These are phyloP conservation scores for Bursaphelenchus okinawaensis DNA, from an alignment of 2,888 invertebrate species.

Conservation along the genomic window DNA sequence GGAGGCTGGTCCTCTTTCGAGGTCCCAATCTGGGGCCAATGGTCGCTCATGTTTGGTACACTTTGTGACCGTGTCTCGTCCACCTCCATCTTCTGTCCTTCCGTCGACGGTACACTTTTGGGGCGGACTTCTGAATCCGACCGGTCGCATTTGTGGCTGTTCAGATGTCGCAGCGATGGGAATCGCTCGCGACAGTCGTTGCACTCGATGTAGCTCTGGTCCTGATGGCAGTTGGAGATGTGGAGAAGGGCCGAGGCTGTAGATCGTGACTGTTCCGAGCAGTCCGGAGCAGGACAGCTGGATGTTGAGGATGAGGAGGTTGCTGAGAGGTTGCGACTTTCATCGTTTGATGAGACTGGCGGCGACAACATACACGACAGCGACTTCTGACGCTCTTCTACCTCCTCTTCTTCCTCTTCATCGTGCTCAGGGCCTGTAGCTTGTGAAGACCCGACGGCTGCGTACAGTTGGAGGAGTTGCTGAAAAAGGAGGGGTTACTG, in stretches of 20 bases:
- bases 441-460: conserved; percentile 9
- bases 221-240: neutral
- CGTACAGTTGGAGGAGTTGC: conserved; percentile 15
- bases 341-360: conserved; percentile 6
- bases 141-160: conserved; percentile 2
- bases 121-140: neutral
- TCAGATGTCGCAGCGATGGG: conserved; percentile 5
- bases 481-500: neutral
- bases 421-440: neutral
- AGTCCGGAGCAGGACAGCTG: conserved; percentile 2
- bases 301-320: conserved; percentile 4
- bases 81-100: neutral
- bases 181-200: conserved; percentile 14
- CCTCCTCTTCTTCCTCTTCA: neutral
- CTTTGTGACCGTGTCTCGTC: neutral
- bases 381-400: neutral
- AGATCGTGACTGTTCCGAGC: neutral
- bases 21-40: neutral
- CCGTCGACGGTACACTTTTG: neutral
- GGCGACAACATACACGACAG: conserved; percentile 10
- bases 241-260: conserved; percentile 5
- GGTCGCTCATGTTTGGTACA: neutral
- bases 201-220: conserved; percentile 3
- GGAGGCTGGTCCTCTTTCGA: neutral
- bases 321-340: conserved; percentile 1